Percentiles rank a stretch among this genome's conserved stretches.
These are phyloP conservation scores for Steinernema carpocapsae DNA, from an alignment of 2,888 invertebrate species.

Conservation along the genomic window DNA sequence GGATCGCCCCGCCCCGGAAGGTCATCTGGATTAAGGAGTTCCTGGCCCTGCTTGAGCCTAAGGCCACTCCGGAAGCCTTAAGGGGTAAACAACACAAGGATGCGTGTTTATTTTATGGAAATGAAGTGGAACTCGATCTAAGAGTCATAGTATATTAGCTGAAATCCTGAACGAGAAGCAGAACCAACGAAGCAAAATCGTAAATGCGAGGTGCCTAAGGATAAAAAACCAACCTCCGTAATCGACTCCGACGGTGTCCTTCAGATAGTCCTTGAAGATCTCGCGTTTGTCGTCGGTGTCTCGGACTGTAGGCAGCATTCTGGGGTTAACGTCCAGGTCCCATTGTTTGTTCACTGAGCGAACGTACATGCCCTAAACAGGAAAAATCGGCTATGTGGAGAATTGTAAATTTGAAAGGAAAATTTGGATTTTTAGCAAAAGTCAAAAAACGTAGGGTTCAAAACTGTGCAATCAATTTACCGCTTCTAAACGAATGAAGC, in stretches of 20 bases:
- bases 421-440: not conserved
- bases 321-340: constrained; percentile 45
- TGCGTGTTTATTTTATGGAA: too few species aligned
- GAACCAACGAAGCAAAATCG: too few species aligned
- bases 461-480: too few species aligned
- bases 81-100: not conserved
- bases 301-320: constrained; percentile 42
- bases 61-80: too few species aligned
- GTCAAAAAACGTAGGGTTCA: not conserved
- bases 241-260: constrained; percentile 45
- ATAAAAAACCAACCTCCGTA: constrained; percentile 45
- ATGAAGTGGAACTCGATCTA: too few species aligned
- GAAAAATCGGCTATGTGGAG: not conserved
- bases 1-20: constrained; percentile 7
- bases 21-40: constrained; percentile 19
- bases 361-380: constrained; percentile 44
- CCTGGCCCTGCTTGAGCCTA: not conserved
- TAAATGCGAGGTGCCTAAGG: too few species aligned
- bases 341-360: constrained; percentile 47
- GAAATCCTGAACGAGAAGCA: constrained; percentile 1
- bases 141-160: not conserved
- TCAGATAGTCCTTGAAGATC: constrained; percentile 38
- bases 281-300: constrained; percentile 39
- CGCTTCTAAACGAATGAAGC: too few species aligned
- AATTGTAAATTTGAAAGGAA: not conserved